A percentile compares a stretch with the other conserved stretches of the same genome.
These are phyloP conservation scores for Drosophila ironensis DNA, from an alignment of 1,140 invertebrate genomes.

Conservation along the genomic window DNA sequence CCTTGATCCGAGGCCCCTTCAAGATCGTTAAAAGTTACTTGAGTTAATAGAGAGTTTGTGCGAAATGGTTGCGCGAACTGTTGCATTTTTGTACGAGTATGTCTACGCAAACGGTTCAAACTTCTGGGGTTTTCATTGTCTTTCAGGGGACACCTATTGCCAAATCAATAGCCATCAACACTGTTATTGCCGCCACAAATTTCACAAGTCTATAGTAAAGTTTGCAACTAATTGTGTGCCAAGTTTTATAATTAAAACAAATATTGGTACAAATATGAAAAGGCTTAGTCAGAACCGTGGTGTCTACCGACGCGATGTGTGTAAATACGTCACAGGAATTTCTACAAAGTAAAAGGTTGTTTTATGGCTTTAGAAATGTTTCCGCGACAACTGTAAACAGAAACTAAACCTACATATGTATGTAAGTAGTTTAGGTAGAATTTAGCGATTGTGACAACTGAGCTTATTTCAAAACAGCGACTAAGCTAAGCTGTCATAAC, in stretches of 20 bases:
- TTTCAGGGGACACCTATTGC: not conserved
- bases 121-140: conserved; percentile 18
- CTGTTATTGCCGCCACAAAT: conserved; percentile 37
- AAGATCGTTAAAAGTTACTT: conserved; percentile 19
- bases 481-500: no score
- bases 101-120: not conserved
- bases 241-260: conserved; percentile 17
- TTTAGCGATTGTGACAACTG: no score
- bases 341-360: not conserved
- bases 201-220: conserved; percentile 32
- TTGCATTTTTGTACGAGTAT: not conserved
- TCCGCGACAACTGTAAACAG: no score
- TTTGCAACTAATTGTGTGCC: conserved; percentile 8
- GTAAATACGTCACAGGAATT: not conserved
- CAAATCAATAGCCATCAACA: not conserved
- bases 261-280: conserved; percentile 19
- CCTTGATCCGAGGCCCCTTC: conserved; percentile 2
- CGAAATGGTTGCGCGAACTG: not conserved
- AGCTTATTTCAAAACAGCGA: no score
- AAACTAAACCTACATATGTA: no score
- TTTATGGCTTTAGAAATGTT: not conserved
- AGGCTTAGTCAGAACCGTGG: conserved; percentile 26
- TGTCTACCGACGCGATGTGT: not conserved
- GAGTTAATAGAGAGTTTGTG: conserved; percentile 41
- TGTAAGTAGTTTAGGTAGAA: no score